Evolutionary conservation across 2,113 vertebrate species (phyloP).

Genomic region (Bostrychus sinensis): DNA sequence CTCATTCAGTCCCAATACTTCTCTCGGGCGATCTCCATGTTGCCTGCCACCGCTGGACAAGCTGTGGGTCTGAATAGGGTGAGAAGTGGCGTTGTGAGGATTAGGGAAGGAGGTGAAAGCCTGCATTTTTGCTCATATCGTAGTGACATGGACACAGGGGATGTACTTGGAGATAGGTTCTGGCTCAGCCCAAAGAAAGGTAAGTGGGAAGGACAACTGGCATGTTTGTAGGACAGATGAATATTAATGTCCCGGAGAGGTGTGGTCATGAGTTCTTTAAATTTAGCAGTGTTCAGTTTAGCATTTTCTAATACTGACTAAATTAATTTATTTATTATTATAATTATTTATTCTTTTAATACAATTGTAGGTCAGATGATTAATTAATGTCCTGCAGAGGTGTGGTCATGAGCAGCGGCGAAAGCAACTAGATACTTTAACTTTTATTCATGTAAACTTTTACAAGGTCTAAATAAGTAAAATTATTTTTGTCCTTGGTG

Average conservation of each 20-base stretch:
- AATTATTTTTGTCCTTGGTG: too few relatives aligned
- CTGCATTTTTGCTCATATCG: constrained; percentile 25
- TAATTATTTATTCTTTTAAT: too few relatives aligned
- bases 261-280: constrained; percentile 15
- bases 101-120: constrained; percentile 31
- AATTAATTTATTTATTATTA: background rate
- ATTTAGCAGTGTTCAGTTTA: constrained; percentile 11
- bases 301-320: background rate
- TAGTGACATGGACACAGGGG: constrained; percentile 61
- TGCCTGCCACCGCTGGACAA: constrained; percentile 28
- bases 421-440: too few relatives aligned
- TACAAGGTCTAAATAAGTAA: too few relatives aligned
- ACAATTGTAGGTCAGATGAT: too few relatives aligned
- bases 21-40: constrained; percentile 41
- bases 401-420: too few relatives aligned
- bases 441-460: too few relatives aligned
- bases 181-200: constrained; percentile 82
- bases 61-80: constrained; percentile 51
- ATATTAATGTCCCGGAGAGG: constrained; percentile 30
- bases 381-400: too few relatives aligned
- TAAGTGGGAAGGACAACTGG: constrained; percentile 44
- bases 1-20: constrained; percentile 53
- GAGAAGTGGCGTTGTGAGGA: constrained; percentile 40
- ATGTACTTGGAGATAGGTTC: constrained; percentile 80
- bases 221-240: constrained; percentile 17